Evolutionary conservation across 2,113 vertebrate genomes (phyloP).

Genomic region (Tachysurus fulvidraco): DNA sequence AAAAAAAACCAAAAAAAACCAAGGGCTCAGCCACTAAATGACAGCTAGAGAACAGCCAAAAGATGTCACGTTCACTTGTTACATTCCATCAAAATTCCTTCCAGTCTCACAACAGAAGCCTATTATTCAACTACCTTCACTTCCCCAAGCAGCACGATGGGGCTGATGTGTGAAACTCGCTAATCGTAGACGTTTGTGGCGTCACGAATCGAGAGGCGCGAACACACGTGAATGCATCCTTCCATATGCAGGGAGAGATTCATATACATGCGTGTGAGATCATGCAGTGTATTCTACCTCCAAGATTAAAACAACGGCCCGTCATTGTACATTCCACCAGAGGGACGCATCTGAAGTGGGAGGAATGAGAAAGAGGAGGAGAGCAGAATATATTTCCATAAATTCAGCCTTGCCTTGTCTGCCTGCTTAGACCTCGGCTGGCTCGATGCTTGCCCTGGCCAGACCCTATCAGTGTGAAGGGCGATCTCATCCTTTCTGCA

Average conservation of each 20-base stretch:
- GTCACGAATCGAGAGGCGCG: neutral
- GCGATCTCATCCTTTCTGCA: conserved; percentile 56
- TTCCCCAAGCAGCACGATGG: neutral
- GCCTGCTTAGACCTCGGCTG: conserved; percentile 52
- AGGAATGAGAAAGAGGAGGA: conserved; percentile 46
- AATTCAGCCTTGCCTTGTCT: conserved; percentile 48
- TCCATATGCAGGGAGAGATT: conserved; percentile 1
- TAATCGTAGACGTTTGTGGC: neutral
- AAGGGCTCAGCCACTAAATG: neutral
- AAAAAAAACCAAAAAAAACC: neutral
- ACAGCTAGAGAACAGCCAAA: neutral
- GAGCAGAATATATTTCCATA: conserved; percentile 56
- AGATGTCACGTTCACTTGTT: conserved; percentile 12
- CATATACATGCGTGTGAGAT: conserved; percentile 29
- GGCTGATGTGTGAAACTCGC: neutral
- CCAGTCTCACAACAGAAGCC: conserved; percentile 11
- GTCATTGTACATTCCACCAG: conserved; percentile 53
- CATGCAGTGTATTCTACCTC: conserved; percentile 32
- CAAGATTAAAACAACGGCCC: conserved; percentile 50
- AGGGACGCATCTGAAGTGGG: conserved; percentile 44
- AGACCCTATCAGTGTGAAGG: conserved; percentile 57
- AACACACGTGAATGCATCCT: neutral
- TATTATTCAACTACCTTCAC: conserved; percentile 18
- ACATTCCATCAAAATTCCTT: conserved; percentile 17
- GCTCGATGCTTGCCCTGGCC: conserved; percentile 49